Conservation (phyloP, 2,888 invertebrate genomes). For the Dysmachus trigonus region DNA sequence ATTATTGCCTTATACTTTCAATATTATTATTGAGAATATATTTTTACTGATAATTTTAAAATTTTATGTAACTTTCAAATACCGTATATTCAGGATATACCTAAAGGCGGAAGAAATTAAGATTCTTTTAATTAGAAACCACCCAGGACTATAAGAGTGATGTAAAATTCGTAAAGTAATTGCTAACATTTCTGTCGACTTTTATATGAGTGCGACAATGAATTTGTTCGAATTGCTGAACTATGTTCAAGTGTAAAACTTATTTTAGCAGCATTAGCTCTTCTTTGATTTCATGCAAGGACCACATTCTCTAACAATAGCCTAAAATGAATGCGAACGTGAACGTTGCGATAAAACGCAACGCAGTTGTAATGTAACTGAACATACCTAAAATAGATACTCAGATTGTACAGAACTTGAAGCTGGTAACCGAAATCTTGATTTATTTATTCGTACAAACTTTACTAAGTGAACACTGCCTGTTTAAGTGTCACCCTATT, state of each 20-base stretch:
- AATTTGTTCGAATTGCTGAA: background rate
- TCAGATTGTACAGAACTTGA: background rate
- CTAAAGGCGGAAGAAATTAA: background rate
- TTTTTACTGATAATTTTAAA: no score
- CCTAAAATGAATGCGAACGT: background rate
- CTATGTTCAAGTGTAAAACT: background rate
- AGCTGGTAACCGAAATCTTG: background rate
- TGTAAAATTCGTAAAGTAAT: background rate
- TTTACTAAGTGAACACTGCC: constrained; percentile 12
- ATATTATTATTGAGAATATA: no score
- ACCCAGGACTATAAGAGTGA: constrained; percentile 21
- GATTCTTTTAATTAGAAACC: background rate
- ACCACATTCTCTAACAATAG: background rate
- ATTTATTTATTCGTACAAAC: background rate
- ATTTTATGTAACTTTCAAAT: no score
- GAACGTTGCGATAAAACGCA: no score
- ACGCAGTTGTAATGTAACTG: no score
- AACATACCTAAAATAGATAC: background rate
- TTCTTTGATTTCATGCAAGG: background rate
- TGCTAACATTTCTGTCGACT: background rate
- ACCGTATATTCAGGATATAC: background rate
- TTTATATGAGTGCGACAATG: no score
- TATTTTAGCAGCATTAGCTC: background rate
- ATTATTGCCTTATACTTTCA: no score
- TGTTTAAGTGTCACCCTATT: background rate